Conservation (phyloP, 2,113 vertebrate genomes). For the Puntigrus tetrazona region DNA sequence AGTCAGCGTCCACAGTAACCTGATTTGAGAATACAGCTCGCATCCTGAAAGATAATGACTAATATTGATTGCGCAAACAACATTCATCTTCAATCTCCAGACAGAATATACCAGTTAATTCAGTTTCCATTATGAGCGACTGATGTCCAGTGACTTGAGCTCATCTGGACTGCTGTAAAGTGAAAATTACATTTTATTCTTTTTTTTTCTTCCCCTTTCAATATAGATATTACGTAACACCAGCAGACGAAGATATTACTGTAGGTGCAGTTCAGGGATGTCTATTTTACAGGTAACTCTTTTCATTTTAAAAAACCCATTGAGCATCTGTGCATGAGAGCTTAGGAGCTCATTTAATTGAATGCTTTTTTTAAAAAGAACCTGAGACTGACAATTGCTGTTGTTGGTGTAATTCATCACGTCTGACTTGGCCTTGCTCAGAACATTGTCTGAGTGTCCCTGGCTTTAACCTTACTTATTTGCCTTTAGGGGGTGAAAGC, state of each 20-base stretch:
- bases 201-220: neutral
- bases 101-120: constrained; percentile 54
- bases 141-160: constrained; percentile 39
- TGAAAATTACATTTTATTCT: constrained; percentile 55
- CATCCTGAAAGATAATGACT: constrained; percentile 28
- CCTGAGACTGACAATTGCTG: neutral
- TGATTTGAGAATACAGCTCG: neutral
- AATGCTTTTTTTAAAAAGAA: neutral
- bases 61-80: constrained; percentile 29
- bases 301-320: neutral
- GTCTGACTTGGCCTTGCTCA: constrained; percentile 30
- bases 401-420: constrained; percentile 18
- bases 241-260: neutral
- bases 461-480: constrained; percentile 47
- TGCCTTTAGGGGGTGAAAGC: constrained; percentile 41
- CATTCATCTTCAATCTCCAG: constrained; percentile 39
- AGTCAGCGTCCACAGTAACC: neutral
- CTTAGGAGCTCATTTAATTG: neutral
- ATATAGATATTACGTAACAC: neutral
- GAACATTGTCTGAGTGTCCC: constrained; percentile 9
- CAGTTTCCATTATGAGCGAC: constrained; percentile 35
- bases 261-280: neutral
- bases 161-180: constrained; percentile 31
- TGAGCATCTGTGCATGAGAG: neutral
- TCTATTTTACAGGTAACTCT: neutral